These are phyloP conservation scores for Drosophila albomicans DNA, from an alignment of 1,140 invertebrate genomes.

Conservation along the genomic window DNA sequence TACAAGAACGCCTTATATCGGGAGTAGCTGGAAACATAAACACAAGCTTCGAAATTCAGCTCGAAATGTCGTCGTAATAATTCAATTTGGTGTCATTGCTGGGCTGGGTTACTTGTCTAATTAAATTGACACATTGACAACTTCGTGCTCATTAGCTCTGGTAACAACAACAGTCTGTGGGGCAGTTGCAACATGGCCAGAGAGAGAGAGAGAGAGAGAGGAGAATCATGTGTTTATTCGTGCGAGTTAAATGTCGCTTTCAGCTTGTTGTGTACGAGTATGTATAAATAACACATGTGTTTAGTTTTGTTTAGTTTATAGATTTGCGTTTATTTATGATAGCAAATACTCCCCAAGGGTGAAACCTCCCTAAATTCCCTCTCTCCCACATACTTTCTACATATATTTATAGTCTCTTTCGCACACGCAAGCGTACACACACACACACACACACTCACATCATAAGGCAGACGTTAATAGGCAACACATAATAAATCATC, in stretches of 20 bases:
- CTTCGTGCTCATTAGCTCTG: constrained; percentile 79
- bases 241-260: constrained; percentile 43
- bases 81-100: constrained; percentile 65
- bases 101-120: constrained; percentile 78
- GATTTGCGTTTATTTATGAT: constrained; percentile 82
- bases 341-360: constrained; percentile 40
- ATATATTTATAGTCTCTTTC: constrained; percentile 26
- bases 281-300: constrained; percentile 63
- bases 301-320: constrained; percentile 82
- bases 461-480: constrained; percentile 63
- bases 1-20: constrained; percentile 12
- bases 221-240: constrained; percentile 19
- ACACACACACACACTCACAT: constrained; percentile 25
- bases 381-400: constrained; percentile 1
- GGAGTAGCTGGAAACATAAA: constrained; percentile 10
- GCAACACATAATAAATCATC: constrained; percentile 81
- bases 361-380: constrained; percentile 1
- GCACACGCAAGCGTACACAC: constrained; percentile 20
- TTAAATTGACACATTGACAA: constrained; percentile 84
- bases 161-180: constrained; percentile 11
- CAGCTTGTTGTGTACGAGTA: constrained; percentile 19
- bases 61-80: constrained; percentile 57
- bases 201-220: constrained; percentile 4
- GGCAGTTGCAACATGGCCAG: constrained; percentile 26
- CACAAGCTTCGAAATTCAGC: constrained; percentile 2